Conservation (phyloP, 2,888 invertebrate species). For the Stictocephala bisonia region DNA sequence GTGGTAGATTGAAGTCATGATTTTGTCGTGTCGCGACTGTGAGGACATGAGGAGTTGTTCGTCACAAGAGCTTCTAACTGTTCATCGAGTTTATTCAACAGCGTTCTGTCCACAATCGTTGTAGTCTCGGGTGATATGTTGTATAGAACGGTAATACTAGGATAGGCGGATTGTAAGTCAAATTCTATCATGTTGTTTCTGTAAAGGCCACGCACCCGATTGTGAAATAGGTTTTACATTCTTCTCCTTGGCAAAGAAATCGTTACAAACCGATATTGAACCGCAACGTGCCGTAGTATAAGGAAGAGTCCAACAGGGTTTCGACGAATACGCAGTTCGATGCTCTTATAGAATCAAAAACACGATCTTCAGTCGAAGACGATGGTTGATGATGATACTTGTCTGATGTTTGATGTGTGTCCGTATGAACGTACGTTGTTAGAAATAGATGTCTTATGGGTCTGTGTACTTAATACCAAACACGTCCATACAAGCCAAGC, state of each 20-base stretch:
- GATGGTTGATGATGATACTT: too few species aligned
- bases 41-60: too few species aligned
- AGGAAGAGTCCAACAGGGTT: background rate
- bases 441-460: too few species aligned
- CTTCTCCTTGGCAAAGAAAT: background rate
- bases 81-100: too few species aligned
- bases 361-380: background rate
- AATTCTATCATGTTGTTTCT: background rate
- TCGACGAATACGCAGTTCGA: background rate
- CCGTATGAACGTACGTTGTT: too few species aligned
- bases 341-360: background rate
- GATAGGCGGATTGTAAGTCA: slow-evolving; percentile 2
- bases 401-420: too few species aligned
- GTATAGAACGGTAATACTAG: background rate
- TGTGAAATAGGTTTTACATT: background rate
- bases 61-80: too few species aligned
- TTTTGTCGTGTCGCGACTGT: too few species aligned
- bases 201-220: background rate
- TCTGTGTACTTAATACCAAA: too few species aligned
- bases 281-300: background rate
- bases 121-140: slow-evolving; percentile 10
- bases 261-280: background rate
- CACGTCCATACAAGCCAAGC: background rate
- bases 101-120: slow-evolving; percentile 3
- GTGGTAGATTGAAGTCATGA: background rate